Evolutionary conservation across 2,888 invertebrate genomes (phyloP), one percentile per base, ranked within the genome.

Genomic region (Rosalia funebris): DNA sequence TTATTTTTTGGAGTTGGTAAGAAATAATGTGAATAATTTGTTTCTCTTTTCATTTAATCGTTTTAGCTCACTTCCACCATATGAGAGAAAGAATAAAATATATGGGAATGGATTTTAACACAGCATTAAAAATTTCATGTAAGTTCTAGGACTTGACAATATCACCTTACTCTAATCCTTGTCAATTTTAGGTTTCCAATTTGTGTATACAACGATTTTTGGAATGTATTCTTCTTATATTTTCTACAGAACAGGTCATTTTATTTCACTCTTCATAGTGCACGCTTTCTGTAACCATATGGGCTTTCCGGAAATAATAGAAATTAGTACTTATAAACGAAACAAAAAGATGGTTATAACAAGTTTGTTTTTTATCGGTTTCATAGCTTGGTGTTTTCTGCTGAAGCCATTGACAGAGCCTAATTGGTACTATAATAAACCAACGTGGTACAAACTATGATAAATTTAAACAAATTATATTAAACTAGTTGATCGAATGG

Each of bases 211-310:
- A 1, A 94, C 93, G 52, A 80, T 97, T 46, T 98, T 98, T 83
- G 98, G 97, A 59, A 91, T 91, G 45, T 98, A 98, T 81, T 96
- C 96, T 3, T 92, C 96, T n/a, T 96, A 90, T 79, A 82, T 97
- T 45, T 95, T 96, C 82, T 85, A 92, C 7, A 88, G 92, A 78
- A 97, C 96, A 71, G 95, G 96, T 32, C 96, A 97, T 80, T 88
- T 97, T 71, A 84, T 90, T 12, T 93, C 96, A 0, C 93, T 95
- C 1, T 88, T 96, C 70, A 81, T 95, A 11, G 95, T 91, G 1
- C 98, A 98, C 81, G 91, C 94, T 25, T 96, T 96, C 81, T 98
- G 98, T 82, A 98, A 98, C 81, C 93, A 95, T 81, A 96, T 98
- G 95, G 97, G 97, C 4, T 91, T 97, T 76, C 97, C 97, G 0